phyloP scores from a whole-genome alignment of 2,888 invertebrate genomes.

The Eurytoma californica region DNA sequence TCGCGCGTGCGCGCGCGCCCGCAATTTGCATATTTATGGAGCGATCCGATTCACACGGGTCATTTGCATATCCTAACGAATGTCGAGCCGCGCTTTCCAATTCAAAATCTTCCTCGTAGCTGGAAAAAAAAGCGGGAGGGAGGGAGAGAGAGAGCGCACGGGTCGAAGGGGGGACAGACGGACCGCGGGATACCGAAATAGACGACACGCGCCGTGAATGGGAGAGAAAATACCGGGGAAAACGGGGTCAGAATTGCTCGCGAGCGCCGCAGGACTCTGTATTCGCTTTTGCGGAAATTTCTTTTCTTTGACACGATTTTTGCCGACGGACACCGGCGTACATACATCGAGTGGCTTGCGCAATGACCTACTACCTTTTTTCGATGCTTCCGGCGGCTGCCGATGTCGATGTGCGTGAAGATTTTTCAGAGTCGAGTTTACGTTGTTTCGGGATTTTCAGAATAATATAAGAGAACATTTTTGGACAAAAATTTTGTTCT shows the following conservation, averaged over 20 bases:
- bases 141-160: constrained; percentile 8
- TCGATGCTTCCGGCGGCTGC: no score
- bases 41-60: constrained; percentile 55
- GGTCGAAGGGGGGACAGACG: background rate
- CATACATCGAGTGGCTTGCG: no score
- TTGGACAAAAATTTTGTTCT: no score
- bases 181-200: constrained; percentile 9
- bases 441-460: no score
- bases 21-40: constrained; percentile 56
- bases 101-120: constrained; percentile 51
- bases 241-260: constrained; percentile 22
- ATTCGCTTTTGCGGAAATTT: no score
- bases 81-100: constrained; percentile 52
- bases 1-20: constrained; percentile 28
- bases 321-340: no score
- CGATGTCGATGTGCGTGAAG: no score
- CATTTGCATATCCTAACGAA: constrained; percentile 57
- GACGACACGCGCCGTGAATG: background rate
- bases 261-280: background rate
- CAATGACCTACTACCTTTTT: no score
- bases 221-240: constrained; percentile 16
- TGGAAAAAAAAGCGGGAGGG: constrained; percentile 21
- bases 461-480: no score
- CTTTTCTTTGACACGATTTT: no score
- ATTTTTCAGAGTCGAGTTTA: no score